These are phyloP conservation scores for Rhinogobius similis DNA, from an alignment of 2,113 vertebrate species.

Conservation along the genomic window DNA sequence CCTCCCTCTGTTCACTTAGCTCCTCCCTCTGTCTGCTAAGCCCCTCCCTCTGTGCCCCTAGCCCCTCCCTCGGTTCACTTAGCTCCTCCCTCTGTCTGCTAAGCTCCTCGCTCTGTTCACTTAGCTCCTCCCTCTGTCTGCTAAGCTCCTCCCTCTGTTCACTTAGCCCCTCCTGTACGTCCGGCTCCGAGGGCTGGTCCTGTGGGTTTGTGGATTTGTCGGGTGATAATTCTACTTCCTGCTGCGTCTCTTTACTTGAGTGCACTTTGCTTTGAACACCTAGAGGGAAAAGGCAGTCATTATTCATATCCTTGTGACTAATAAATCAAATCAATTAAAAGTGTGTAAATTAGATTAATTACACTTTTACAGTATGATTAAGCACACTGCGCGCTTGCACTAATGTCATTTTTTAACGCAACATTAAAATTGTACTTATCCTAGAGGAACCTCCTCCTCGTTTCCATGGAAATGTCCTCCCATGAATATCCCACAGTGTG, in stretches of 20 bases:
- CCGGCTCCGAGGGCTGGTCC: background rate
- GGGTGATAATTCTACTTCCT: constrained; percentile 27
- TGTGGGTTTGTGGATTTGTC: no score
- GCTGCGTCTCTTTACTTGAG: constrained; percentile 17
- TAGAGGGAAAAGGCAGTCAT: background rate
- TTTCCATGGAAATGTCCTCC: no score
- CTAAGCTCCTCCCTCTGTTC: background rate
- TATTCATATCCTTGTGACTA: background rate
- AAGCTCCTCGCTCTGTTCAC: background rate
- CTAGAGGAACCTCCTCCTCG: no score
- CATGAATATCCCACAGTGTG: no score
- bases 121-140: background rate
- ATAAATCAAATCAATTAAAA: background rate
- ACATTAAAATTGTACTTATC: no score
- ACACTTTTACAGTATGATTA: no score
- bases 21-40: background rate
- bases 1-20: background rate
- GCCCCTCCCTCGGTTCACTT: background rate
- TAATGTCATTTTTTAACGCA: no score
- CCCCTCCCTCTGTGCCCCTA: no score
- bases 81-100: background rate
- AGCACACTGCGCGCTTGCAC: no score
- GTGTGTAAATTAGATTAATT: no score
- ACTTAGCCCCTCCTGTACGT: constrained; percentile 4
- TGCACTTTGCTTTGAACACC: constrained; percentile 15